phyloP scores from a whole-genome alignment of 2,797 vertebrate genomes.

The Heterohyrax brucei region DNA sequence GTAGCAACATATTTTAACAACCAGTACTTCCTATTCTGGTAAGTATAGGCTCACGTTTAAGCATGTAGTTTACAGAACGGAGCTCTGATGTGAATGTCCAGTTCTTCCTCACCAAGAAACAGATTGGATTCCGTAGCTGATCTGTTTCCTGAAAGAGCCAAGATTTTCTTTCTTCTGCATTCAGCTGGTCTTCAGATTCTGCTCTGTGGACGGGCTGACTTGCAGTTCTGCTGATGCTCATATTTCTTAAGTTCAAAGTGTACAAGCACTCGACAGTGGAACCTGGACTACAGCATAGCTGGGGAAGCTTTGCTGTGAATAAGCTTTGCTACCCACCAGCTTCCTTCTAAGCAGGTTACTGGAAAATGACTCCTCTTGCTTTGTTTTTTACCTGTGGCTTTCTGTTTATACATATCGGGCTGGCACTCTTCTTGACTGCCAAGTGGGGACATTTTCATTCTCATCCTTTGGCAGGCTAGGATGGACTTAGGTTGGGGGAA shows the following conservation, averaged over 20 bases:
- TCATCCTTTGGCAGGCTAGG: not conserved
- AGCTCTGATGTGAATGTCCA: not conserved
- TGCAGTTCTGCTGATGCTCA: accelerated
- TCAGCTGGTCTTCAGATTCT: not conserved
- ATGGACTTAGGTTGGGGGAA: constrained; percentile 12
- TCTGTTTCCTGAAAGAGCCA: not conserved
- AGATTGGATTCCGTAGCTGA: too few relatives aligned
- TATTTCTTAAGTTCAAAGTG: not conserved
- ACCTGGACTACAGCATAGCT: accelerated
- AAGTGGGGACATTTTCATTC: not conserved
- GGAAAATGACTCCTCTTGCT: not conserved
- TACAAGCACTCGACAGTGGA: accelerated
- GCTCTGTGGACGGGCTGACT: not conserved
- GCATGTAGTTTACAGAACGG: accelerated
- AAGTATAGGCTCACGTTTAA: too few relatives aligned
- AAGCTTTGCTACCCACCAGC: not conserved
- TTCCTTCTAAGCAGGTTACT: not conserved
- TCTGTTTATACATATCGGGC: not conserved
- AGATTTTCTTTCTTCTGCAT: not conserved
- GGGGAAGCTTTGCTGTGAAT: too few relatives aligned
- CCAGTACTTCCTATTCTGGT: not conserved
- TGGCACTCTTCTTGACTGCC: constrained; percentile 8
- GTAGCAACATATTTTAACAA: not conserved
- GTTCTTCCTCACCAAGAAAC: not conserved
- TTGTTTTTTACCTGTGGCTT: not conserved